Conservation (phyloP, 1,140 invertebrate genomes). For the Copidosoma floridanum region DNA sequence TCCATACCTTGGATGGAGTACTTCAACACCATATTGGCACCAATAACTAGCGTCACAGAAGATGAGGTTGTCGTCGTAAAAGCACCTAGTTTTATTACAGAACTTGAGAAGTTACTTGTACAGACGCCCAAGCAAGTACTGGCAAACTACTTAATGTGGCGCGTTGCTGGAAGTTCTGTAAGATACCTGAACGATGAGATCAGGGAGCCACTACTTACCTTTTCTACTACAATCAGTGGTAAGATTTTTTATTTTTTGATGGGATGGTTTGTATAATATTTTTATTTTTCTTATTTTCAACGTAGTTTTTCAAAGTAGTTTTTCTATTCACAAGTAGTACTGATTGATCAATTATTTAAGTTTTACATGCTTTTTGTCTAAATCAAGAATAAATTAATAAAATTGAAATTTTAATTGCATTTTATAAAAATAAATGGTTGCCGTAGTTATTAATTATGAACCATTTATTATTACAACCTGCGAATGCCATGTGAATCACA, state of each 20-base stretch:
- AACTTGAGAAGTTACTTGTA: constrained; percentile 62
- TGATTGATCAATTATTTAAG: too few relatives aligned
- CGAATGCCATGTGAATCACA: too few relatives aligned
- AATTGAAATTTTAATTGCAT: too few relatives aligned
- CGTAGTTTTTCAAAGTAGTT: too few relatives aligned
- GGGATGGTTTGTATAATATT: not conserved
- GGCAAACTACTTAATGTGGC: constrained; percentile 82
- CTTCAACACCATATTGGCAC: constrained; percentile 58
- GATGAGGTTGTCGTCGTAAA: constrained; percentile 75
- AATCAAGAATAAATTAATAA: too few relatives aligned
- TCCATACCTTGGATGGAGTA: constrained; percentile 74
- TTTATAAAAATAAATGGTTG: too few relatives aligned
- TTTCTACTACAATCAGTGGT: constrained; percentile 73
- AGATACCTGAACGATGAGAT: constrained; percentile 74
- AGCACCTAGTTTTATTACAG: constrained; percentile 70
- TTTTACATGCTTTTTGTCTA: too few relatives aligned
- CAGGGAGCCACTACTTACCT: constrained; percentile 69
- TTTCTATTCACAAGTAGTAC: not conserved
- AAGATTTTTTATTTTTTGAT: constrained; percentile 39
- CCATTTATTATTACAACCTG: too few relatives aligned
- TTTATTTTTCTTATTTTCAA: too few relatives aligned
- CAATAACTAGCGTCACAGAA: constrained; percentile 54
- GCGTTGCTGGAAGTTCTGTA: constrained; percentile 68
- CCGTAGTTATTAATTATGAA: too few relatives aligned
- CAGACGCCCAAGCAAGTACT: constrained; percentile 49